These are phyloP conservation scores for Bothrops jararaca DNA, from an alignment of 2,113 vertebrate genomes.

Conservation along the genomic window DNA sequence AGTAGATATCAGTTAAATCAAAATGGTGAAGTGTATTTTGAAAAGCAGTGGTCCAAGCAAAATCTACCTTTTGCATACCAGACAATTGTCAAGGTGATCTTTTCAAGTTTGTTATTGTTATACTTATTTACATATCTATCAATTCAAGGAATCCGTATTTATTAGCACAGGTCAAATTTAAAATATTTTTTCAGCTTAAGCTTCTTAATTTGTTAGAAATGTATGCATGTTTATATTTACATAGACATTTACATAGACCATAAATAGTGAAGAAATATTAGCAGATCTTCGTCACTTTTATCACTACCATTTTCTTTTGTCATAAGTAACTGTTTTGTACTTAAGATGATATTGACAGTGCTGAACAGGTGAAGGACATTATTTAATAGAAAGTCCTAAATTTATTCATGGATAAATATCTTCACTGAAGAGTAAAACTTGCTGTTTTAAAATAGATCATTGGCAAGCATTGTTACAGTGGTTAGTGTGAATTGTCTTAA, in stretches of 20 bases:
- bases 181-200: not conserved
- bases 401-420: not conserved
- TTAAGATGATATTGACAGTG: not conserved
- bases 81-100: slow-evolving; percentile 86
- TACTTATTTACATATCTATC: not conserved
- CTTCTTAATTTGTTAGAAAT: not conserved
- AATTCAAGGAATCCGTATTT: not conserved
- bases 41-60: slow-evolving; percentile 98
- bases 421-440: not conserved
- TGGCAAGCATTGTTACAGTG: not conserved
- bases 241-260: not conserved
- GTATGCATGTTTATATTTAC: not conserved
- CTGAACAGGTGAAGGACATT: not conserved
- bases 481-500: not conserved
- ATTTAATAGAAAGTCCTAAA: not conserved
- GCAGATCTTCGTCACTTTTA: not conserved
- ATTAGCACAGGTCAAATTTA: not conserved
- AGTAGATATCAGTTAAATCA: slow-evolving; percentile 85
- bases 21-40: slow-evolving; percentile 85
- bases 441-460: not conserved
- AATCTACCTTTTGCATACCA: slow-evolving; percentile 88
- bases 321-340: not conserved
- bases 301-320: not conserved
- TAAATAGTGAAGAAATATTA: not conserved
- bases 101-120: not conserved